Conservation (phyloP, 2,113 vertebrate species). For the Marcusenius ussheri region DNA sequence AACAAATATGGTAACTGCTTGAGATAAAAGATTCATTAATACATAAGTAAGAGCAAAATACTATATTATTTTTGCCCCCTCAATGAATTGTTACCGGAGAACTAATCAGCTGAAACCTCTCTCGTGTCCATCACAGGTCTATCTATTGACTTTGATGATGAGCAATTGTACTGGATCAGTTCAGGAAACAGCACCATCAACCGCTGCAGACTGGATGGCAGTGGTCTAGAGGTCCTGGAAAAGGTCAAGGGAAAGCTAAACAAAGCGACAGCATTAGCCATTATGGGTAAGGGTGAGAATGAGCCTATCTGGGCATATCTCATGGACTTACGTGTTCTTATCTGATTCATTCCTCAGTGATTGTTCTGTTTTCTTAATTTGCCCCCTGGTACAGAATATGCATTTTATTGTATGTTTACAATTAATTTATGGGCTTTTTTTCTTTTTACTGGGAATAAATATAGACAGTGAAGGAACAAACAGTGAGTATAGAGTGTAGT, state of each 20-base stretch:
- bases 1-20: background rate
- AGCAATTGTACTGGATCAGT: constrained; percentile 91
- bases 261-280: constrained; percentile 86
- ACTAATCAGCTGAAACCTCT: background rate
- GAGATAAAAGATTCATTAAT: background rate
- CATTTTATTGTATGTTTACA: background rate
- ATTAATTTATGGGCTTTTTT: background rate
- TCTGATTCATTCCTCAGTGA: background rate
- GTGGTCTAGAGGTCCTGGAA: constrained; percentile 70
- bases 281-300: constrained; percentile 79
- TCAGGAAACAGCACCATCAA: constrained; percentile 85
- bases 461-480: background rate
- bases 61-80: background rate
- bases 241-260: constrained; percentile 70
- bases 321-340: background rate
- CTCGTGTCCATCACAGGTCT: constrained; percentile 58
- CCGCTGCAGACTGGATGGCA: constrained; percentile 80
- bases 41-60: background rate
- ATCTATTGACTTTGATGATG: constrained; percentile 80
- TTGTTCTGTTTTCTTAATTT: background rate
- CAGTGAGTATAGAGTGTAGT: background rate
- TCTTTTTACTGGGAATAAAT: background rate
- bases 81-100: background rate
- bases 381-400: background rate
- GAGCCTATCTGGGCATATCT: background rate